Evolutionary conservation across 2,113 vertebrate species (phyloP), one percentile per base, ranked within the genome.

Genomic region (Oxyura jamaicensis): DNA sequence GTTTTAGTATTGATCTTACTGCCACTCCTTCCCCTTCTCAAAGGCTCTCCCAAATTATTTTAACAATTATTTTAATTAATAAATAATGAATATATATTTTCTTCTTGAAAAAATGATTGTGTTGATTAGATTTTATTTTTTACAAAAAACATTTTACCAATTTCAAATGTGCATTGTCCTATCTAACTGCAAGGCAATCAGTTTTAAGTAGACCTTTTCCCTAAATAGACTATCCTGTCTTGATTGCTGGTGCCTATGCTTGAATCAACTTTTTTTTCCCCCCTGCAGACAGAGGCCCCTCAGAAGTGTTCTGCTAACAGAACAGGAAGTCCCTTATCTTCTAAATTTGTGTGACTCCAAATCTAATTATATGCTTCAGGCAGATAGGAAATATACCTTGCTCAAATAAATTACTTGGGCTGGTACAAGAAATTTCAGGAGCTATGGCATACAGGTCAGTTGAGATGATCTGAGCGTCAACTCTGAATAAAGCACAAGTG

Each of bases 251-350:
- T 66, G 52, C 79, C 31, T 86, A 4, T 31, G 67, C 31, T 72
- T 65, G 17, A 74, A 50, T 81, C 63, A 74, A 6, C 13, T 10
- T 80, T 85, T 65, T 76, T 93, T 41, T 41, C 41, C 13, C 41
- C 42, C 42, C 42, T 44, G 42, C 52, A 88, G 21, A 83, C 52
- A 88, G 21, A 83, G 58, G 29, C 36, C 31, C 48, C 75, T 93
- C 77, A 80, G n/a, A 83, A 77, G 42, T 53, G 3, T 66, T 52
- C n/a, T 93, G 80, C 77, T 86, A 95, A 78, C 14, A 79, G 93
- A 81, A 87, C 87, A 94, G 94, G 83, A 97, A 94, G 83, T 94
- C 59, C 76, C 76, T 95, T 90, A 93, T 95, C 65, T 92, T 83
- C 80, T 92, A 48, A 78, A 81, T 71, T 13, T 71, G 69, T 63